Percentiles rank a stretch among this genome's conserved stretches.
phyloP scores from a whole-genome alignment of 2,113 vertebrate genomes.

The Chloebia gouldiae region DNA sequence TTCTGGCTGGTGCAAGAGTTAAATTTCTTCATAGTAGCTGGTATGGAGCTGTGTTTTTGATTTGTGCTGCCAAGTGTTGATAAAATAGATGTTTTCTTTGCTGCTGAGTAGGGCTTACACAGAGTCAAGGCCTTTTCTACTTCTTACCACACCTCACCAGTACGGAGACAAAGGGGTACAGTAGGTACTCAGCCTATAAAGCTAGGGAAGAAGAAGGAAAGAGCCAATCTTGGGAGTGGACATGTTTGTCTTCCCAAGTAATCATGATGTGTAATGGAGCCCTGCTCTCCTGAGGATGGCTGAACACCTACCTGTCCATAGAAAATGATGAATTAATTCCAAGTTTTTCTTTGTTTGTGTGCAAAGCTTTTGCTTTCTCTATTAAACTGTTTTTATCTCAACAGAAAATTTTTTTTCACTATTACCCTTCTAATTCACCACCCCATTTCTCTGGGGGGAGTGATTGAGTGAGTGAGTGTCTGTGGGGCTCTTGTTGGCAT shows the following conservation, averaged over 20 bases:
- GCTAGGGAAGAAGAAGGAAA: neutral
- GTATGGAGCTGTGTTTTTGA: neutral
- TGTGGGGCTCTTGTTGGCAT: neutral
- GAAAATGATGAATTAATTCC: neutral
- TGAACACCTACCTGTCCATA: neutral
- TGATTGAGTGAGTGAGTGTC: neutral
- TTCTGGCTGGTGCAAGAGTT: neutral
- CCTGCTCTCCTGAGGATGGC: neutral
- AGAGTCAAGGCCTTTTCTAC: neutral
- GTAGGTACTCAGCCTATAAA: too few species aligned
- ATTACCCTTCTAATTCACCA: neutral
- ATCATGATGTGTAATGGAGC: neutral
- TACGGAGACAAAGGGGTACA: neutral
- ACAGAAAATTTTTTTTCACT: neutral
- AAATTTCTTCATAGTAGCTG: neutral
- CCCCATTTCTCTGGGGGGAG: fast-evolving
- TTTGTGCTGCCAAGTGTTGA: neutral
- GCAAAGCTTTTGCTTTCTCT: neutral
- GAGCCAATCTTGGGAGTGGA: neutral
- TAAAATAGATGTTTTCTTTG: neutral
- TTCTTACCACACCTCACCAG: neutral
- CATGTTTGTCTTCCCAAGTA: neutral
- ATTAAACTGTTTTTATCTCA: neutral
- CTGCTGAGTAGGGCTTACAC: neutral
- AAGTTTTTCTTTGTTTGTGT: neutral